Evolutionary conservation across 2,113 vertebrate genomes (phyloP).

Genomic region (Cacatua alba): DNA sequence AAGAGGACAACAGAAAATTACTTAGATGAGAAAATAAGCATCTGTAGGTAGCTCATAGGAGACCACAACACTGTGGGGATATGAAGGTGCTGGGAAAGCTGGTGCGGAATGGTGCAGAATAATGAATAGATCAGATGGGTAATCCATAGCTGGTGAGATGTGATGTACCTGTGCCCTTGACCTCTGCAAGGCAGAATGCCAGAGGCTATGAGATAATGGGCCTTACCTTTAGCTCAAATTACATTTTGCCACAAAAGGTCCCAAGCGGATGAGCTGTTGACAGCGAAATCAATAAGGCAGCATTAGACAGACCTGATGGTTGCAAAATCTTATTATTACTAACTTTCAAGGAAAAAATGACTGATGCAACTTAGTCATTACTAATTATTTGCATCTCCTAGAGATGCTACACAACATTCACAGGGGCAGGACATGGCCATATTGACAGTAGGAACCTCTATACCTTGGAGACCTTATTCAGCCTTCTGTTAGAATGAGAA

Average conservation of each 20-base stretch:
- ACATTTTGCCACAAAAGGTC: neutral
- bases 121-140: neutral
- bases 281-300: neutral
- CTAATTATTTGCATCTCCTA: neutral
- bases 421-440: neutral
- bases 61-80: neutral
- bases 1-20: neutral
- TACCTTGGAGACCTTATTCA: neutral
- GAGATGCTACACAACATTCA: neutral
- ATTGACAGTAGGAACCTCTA: neutral
- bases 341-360: neutral
- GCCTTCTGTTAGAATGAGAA: neutral
- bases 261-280: accelerated
- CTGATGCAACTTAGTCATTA: neutral
- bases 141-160: neutral
- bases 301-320: neutral
- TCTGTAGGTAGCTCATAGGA: neutral
- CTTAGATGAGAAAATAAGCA: neutral
- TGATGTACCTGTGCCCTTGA: neutral
- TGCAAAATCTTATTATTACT: neutral
- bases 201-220: neutral
- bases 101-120: neutral
- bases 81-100: neutral
- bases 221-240: neutral
- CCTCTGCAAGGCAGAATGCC: neutral